Base-by-base conservation (phyloP, 2,797 vertebrate genomes). In the Nasua narica region DNA sequence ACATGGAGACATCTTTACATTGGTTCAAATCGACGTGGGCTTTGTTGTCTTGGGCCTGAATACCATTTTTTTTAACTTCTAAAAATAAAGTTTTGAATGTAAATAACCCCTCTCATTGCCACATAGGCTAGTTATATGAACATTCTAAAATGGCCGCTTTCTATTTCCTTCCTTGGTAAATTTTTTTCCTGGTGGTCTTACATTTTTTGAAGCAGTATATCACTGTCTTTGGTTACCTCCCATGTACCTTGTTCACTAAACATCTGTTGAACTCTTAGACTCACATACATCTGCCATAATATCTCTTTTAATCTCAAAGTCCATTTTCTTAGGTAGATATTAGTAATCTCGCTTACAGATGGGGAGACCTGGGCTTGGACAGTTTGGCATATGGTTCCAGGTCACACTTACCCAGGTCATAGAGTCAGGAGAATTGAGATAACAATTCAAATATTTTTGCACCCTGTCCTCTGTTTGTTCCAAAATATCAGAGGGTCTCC, bases 131-230 rank as follows among this genome's bases (percentile, higher is more conserved):
- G 50, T 81, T 77, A 72, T 37, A 43, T 77, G 81, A 81, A 86
- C 18, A 60, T 60, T 92, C 46, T 85, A 50, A 90, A 78, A 93
- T 82, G 21, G 60, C 40, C 32, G 91, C 10, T 85, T 81, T 40
- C 23, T 85, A 23, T 87, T 91, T 92, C 25, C 27, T 92, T 87
- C 54, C 27, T 85, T 90, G 84, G 35, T 90, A 60, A 81, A 84
- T 86, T 56, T 94, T 43, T 92, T 91, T 92, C 46, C 58, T 95
- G 32, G 72, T n/a, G 27, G 32, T 79, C 77, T 35, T 91, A 83
- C 2, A 67, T 84, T 88, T 96, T 94, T 82, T 40, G 15, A 90
- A 77, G 32, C 69, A 90, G 32, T 90, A 83, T 91, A 96, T 98
- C 62, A 89, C 35, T 62, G 74, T 58, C 5, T 89, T 94, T 94